Evolutionary conservation across 2,797 vertebrate species (phyloP).

Genomic region (Cryptoblepharus egeriae): DNA sequence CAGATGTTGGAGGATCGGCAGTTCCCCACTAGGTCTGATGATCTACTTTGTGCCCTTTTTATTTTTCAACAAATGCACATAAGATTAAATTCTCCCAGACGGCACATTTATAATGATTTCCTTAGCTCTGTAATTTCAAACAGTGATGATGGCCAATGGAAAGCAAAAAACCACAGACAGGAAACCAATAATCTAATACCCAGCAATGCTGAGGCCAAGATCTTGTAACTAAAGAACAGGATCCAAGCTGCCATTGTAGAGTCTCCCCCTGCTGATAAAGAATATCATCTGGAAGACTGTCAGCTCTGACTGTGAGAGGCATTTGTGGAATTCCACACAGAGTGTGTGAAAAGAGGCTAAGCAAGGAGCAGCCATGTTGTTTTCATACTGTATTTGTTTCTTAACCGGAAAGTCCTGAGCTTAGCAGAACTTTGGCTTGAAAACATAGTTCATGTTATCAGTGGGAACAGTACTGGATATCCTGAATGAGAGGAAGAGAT

Average conservation of each 20-base stretch:
- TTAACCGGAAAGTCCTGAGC: not conserved
- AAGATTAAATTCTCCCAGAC: conserved; percentile 19
- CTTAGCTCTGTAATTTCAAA: conserved; percentile 27
- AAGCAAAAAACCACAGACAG: conserved; percentile 28
- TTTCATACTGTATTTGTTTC: conserved; percentile 50
- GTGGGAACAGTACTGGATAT: rapidly evolving
- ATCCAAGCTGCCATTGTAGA: not conserved
- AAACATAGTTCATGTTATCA: conserved; percentile 16
- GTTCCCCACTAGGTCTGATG: not conserved
- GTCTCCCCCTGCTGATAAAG: rapidly evolving
- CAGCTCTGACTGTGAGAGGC: not conserved
- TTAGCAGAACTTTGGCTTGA: not conserved
- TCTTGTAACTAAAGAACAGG: not conserved
- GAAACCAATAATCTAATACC: conserved; percentile 16
- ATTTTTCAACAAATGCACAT: not conserved
- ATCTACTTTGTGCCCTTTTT: not conserved
- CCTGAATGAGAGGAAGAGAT: not conserved
- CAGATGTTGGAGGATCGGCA: not conserved
- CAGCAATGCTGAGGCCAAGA: not conserved
- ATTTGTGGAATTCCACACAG: conserved; percentile 37
- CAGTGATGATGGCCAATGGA: not conserved
- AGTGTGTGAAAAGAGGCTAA: conserved; percentile 28
- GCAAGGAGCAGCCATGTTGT: conserved; percentile 21
- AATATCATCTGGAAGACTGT: conserved; percentile 45
- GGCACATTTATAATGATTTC: conserved; percentile 30